Evolutionary conservation across 2,888 invertebrate genomes (phyloP), one percentile per base, ranked within the genome.

Genomic region (Lithophane ornitopus): DNA sequence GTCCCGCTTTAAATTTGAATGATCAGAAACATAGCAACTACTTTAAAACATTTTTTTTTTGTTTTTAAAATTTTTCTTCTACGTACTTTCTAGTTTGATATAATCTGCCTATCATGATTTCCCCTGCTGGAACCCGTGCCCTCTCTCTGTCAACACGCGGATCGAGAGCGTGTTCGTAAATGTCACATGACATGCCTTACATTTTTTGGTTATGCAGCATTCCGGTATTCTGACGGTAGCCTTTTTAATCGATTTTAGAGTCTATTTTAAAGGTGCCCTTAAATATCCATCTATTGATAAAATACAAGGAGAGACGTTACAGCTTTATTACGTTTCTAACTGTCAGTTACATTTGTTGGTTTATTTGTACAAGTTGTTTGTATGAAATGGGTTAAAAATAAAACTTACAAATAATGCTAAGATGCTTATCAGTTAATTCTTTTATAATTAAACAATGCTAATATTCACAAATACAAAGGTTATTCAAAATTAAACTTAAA

Each of bases 341-440:
- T 87, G 85, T 78, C 87, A 68, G 62, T 67, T 44, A 79, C 80
- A 86, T 67, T 86, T 73, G 72, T 80, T 49, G 34, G 41, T 76
- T 78, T 75, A 84, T 85, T 80, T 85, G 70, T 74, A 72, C 59
- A 56, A 63, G 28, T 67, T 74, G 66, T 84, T 82, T 80, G 69
- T 61, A 52, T 54, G 58, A 85, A 76, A 71, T 85, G 59, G 77
- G 82, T 82, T 81, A n/a, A n/a, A n/a, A n/a, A 34, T 34, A 34
- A 34, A 34, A 34, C 34, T 34, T 34, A 34, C 34, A 34, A 34
- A 34, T 3, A 34, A 34, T 34, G 34, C 34, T 34, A 34, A 34
- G 3, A 34, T 34, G 34, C 34, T 34, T 34, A 34, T 34, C 34
- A 34, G 34, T 34, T 34, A 34, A 34, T 34, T 34, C 34, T 34